These are phyloP conservation scores for Laterallus jamaicensis DNA, from an alignment of 2,113 vertebrate genomes.

Conservation along the genomic window DNA sequence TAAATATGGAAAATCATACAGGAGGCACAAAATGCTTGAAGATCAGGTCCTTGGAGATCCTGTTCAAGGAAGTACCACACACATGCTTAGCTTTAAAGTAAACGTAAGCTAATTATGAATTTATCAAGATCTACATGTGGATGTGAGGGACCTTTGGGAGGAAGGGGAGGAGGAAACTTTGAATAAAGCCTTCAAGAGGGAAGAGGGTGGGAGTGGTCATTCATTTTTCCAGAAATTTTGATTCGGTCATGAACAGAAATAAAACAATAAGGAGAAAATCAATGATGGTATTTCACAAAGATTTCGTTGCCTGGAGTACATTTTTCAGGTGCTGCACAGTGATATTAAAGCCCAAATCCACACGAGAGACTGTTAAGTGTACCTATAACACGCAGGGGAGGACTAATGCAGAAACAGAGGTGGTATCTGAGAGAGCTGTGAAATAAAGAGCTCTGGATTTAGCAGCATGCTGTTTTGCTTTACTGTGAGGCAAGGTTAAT, in stretches of 20 bases:
- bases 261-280: neutral
- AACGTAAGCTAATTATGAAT: neutral
- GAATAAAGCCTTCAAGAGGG: neutral
- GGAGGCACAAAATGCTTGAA: neutral
- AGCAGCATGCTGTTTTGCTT: neutral
- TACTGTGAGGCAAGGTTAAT: neutral
- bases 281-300: neutral
- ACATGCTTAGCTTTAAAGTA: neutral
- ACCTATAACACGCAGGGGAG: neutral
- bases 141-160: accelerated
- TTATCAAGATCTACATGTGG: neutral
- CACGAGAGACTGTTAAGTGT: neutral
- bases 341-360: neutral
- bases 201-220: neutral
- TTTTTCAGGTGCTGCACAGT: neutral
- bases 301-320: neutral
- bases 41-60: neutral
- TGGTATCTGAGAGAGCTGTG: neutral
- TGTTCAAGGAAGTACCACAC: neutral
- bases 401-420: neutral
- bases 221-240: neutral
- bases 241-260: neutral
- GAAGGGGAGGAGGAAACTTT: neutral
- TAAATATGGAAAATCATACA: neutral
- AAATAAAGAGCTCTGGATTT: neutral